phyloP scores from a whole-genome alignment of 1,140 invertebrate genomes.

The Apis florea region DNA sequence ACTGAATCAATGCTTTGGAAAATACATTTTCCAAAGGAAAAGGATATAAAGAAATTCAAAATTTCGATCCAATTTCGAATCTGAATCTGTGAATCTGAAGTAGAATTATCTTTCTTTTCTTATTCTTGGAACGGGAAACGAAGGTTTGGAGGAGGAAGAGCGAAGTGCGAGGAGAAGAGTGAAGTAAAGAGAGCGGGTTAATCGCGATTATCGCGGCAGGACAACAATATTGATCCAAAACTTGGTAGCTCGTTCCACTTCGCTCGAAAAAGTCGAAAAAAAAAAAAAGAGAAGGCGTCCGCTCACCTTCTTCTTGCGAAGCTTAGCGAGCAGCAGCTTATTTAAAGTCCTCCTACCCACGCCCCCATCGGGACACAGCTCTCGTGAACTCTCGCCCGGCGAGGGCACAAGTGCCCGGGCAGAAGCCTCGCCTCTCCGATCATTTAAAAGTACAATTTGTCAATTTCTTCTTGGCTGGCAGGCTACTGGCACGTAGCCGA shows the following conservation, averaged over 20 bases:
- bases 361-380: neutral
- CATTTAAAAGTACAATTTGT: slow-evolving; percentile 69
- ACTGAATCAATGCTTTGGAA: too few relatives aligned
- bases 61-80: too few relatives aligned
- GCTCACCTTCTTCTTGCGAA: slow-evolving; percentile 20
- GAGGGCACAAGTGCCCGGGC: neutral
- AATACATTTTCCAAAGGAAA: too few relatives aligned
- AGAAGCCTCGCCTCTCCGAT: slow-evolving; percentile 45
- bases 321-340: slow-evolving; percentile 58
- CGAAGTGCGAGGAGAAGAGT: too few relatives aligned
- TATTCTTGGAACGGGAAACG: too few relatives aligned
- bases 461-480: slow-evolving; percentile 61
- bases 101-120: too few relatives aligned
- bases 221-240: slow-evolving; percentile 67
- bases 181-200: too few relatives aligned
- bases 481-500: slow-evolving; percentile 47
- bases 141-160: too few relatives aligned
- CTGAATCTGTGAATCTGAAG: too few relatives aligned
- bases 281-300: slow-evolving; percentile 36
- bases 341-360: slow-evolving; percentile 59
- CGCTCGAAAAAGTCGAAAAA: neutral
- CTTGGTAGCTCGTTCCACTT: slow-evolving; percentile 25
- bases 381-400: slow-evolving; percentile 44
- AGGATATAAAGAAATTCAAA: too few relatives aligned
- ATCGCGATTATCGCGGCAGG: too few relatives aligned